Conservation (phyloP, 2,888 invertebrate species). For the Theodoxus fluviatilis region DNA sequence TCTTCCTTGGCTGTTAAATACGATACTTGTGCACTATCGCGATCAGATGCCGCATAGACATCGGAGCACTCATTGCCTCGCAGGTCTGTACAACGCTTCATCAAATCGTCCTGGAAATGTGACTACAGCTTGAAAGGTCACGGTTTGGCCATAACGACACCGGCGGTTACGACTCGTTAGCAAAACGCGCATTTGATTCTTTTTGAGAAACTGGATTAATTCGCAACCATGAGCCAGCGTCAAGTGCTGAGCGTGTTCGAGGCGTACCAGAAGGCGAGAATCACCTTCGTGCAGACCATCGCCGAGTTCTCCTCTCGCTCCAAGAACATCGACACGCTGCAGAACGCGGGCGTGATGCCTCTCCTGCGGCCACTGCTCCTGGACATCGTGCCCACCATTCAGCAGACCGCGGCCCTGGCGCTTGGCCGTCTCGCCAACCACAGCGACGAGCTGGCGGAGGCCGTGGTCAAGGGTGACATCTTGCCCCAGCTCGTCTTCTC, state of each 20-base stretch:
- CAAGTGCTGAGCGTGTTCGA: too few relatives aligned
- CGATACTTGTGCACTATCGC: too few relatives aligned
- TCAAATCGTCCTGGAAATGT: too few relatives aligned
- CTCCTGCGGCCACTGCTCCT: slow-evolving; percentile 76
- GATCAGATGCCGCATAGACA: too few relatives aligned
- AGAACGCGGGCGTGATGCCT: slow-evolving; percentile 70
- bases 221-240: too few relatives aligned
- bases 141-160: too few relatives aligned
- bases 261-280: slow-evolving; percentile 79
- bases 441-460: slow-evolving; percentile 74
- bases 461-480: slow-evolving; percentile 71
- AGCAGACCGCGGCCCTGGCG: slow-evolving; percentile 80
- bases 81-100: too few relatives aligned
- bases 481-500: slow-evolving; percentile 70
- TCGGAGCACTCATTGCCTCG: too few relatives aligned
- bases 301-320: slow-evolving; percentile 77
- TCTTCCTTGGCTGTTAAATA: too few relatives aligned
- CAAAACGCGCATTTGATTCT: too few relatives aligned
- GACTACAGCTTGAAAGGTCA: too few relatives aligned
- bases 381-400: slow-evolving; percentile 78
- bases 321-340: slow-evolving; percentile 76
- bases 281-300: slow-evolving; percentile 78
- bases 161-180: too few relatives aligned
- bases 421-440: slow-evolving; percentile 78
- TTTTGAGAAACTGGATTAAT: background rate